Base-by-base conservation (phyloP, 2,888 invertebrate genomes). In the Lymantria monacha region DNA sequence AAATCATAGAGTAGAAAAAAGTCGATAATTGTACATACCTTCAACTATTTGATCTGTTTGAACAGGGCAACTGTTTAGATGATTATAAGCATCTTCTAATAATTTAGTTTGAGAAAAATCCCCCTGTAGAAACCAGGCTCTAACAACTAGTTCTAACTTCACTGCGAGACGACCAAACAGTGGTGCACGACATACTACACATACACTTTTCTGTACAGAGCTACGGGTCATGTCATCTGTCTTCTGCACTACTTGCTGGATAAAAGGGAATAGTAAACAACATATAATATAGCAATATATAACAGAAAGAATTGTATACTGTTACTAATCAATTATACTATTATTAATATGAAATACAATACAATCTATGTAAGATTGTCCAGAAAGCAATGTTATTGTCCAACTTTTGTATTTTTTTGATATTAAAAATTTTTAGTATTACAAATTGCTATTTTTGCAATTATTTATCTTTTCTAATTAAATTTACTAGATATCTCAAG, bases 191-290 rank as follows among this genome's bases (percentile, higher is more conserved):
- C 98, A 97, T 51, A 99, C 92, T 13, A 99, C 97, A 91, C 98
- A 98, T 0, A 99, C 99, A 73, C 98, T 97, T 84, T 99, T 99
- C 89, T 99, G 99, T 12, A 99, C 98, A 3, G 98, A 98, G 72
- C 97, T 98, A 66, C 99, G 93, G 0, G 99, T 99, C 78, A 99
- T 97, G 76, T 99, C 99, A 3, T 97, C 96, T 2, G 98, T 97
- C 67, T 95, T 95, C 77, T 97, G 97, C 74, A 96, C 94, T 38
- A 99, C 92, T 93, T 97, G 96, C 97, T 98, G 83, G 30, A 41
- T 9, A 59, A 61, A 37, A 48, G 5, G 48, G 55, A 55, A 10
- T 9, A 37, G 9, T 15, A 22, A 3, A 22, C 5, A 5, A 22
- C 22, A 22, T 22, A 22, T 22, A 22, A 3, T 22, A 22, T 5